phyloP scores from a whole-genome alignment of 2,797 vertebrate species.

The Trichosurus vulpecula region DNA sequence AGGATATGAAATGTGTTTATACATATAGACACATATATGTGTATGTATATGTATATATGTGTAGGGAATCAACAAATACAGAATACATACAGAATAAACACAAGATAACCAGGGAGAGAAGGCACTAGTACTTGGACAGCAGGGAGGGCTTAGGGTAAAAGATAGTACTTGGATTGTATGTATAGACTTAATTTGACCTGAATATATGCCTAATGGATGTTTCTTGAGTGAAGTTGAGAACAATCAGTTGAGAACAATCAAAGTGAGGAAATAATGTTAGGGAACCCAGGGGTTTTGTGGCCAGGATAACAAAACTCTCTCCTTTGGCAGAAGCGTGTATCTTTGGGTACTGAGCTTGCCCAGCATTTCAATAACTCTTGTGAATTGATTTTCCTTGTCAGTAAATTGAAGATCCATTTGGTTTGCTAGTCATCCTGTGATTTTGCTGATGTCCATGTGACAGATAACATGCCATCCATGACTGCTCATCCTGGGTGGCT shows the following conservation, averaged over 20 bases:
- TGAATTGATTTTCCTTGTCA: neutral
- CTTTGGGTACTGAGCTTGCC: neutral
- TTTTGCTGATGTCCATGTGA: neutral
- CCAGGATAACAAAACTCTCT: neutral
- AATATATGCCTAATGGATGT: neutral
- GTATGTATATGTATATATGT: neutral
- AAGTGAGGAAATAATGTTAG: neutral
- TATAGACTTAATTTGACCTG: neutral
- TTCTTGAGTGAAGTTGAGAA: neutral
- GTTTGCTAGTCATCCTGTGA: neutral
- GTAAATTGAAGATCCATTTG: neutral
- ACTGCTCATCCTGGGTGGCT: neutral
- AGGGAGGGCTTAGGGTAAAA: no score
- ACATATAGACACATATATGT: neutral
- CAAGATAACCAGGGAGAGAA: neutral
- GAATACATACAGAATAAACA: neutral
- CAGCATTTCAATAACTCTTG: neutral
- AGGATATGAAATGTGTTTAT: neutral
- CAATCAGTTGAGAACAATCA: neutral
- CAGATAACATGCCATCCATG: neutral
- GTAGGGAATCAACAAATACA: neutral
- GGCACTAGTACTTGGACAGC: neutral
- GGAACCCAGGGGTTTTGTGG: neutral
- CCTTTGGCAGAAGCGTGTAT: neutral
- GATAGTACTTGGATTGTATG: neutral